These are phyloP conservation scores for Eupithecia vulgata DNA, from an alignment of 2,888 invertebrate species.

Conservation along the genomic window DNA sequence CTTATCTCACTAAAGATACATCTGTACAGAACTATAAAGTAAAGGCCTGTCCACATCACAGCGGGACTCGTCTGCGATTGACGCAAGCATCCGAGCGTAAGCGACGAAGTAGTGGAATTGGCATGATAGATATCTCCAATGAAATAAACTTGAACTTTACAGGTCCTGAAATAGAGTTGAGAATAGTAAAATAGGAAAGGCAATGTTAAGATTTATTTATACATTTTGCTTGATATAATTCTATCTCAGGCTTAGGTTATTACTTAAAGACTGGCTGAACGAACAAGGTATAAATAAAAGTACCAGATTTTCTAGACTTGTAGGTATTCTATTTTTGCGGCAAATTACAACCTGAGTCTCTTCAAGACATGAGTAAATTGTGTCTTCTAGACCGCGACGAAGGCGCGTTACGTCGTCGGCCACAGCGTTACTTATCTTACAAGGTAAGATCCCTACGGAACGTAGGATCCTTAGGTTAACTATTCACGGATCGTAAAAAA, in stretches of 20 bases:
- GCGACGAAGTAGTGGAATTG: not conserved
- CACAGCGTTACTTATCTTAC: not conserved
- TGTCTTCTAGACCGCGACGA: not conserved
- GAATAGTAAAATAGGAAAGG: not conserved
- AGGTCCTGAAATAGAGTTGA: not conserved
- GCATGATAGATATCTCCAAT: not conserved
- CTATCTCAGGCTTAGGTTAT: not conserved
- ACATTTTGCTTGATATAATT: not conserved
- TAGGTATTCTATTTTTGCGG: not conserved
- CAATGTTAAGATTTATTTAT: not conserved
- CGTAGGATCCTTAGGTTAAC: too few relatives aligned
- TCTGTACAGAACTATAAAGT: not conserved
- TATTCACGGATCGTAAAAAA: too few relatives aligned
- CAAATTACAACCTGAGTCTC: not conserved
- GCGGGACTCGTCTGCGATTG: not conserved
- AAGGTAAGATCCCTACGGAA: too few relatives aligned
- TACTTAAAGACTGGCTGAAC: not conserved
- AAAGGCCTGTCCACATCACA: not conserved
- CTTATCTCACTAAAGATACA: not conserved
- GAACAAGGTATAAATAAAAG: not conserved
- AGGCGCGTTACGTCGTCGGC: too few relatives aligned
- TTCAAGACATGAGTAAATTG: not conserved
- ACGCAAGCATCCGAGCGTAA: not conserved
- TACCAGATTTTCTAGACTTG: not conserved
- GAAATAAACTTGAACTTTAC: slow-evolving; percentile 11